phyloP scores from a whole-genome alignment of 2,888 invertebrate species.

The Brenthis hecate region DNA sequence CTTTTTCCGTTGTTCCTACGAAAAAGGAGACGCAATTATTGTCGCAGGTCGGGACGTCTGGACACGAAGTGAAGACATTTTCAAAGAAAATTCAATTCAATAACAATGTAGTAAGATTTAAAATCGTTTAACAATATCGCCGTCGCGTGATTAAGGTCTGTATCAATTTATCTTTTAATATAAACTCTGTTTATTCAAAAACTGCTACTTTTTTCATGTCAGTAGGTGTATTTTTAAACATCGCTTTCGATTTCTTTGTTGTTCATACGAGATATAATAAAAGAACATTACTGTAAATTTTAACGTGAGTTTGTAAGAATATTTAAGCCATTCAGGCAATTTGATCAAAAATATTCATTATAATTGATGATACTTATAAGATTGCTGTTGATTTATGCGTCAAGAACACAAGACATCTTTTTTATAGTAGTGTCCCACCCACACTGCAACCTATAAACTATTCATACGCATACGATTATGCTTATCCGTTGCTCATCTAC shows the following conservation, averaged over 20 bases:
- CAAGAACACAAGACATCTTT: too few species aligned
- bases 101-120: not conserved
- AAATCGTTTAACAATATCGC: not conserved
- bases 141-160: conserved; percentile 23
- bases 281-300: too few species aligned
- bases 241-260: conserved; percentile 12
- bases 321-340: too few species aligned
- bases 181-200: conserved; percentile 21
- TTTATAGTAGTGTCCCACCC: too few species aligned
- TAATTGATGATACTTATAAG: too few species aligned
- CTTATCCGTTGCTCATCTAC: too few species aligned
- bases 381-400: too few species aligned
- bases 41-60: conserved; percentile 39
- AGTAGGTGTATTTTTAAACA: conserved; percentile 13
- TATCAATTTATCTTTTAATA: conserved; percentile 28
- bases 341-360: too few species aligned
- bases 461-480: too few species aligned
- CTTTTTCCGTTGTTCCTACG: conserved; percentile 32
- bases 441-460: too few species aligned
- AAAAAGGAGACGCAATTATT: conserved; percentile 37
- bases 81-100: conserved; percentile 20
- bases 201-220: conserved; percentile 14
- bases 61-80: conserved; percentile 7
- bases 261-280: not conserved
- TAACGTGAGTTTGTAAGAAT: not conserved